Percentiles rank a stretch among this genome's conserved stretches.
These are phyloP conservation scores for Tenthredo scrophulariae DNA, from an alignment of 2,888 invertebrate genomes.

Conservation along the genomic window DNA sequence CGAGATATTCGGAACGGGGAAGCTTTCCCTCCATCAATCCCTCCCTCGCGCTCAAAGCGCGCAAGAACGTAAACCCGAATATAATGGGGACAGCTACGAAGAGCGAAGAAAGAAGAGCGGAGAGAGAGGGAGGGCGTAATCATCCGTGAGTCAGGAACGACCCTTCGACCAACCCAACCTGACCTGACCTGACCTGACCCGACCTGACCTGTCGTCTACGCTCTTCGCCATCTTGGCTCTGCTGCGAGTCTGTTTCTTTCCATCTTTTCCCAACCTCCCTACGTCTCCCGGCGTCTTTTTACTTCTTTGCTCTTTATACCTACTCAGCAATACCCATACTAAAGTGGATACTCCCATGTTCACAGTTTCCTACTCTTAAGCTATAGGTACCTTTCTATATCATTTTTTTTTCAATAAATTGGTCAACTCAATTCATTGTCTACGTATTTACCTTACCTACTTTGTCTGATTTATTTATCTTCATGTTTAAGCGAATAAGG, in stretches of 20 bases:
- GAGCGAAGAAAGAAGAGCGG: neutral
- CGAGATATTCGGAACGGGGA: slow-evolving; percentile 55
- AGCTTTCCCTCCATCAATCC: neutral
- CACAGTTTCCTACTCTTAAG: neutral
- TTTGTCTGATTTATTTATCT: neutral
- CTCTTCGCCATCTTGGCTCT: slow-evolving; percentile 38
- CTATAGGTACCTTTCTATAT: too few relatives aligned
- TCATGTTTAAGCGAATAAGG: neutral
- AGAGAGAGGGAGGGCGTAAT: slow-evolving; percentile 45
- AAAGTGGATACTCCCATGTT: slow-evolving; percentile 28
- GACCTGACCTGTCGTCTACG: neutral
- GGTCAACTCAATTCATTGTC: too few relatives aligned
- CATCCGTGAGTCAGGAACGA: slow-evolving; percentile 50
- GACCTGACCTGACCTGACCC: slow-evolving; percentile 13
- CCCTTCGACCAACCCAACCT: slow-evolving; percentile 41
- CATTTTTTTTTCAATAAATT: too few relatives aligned
- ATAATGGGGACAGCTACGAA: slow-evolving; percentile 50
- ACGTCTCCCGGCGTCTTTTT: slow-evolving; percentile 35
- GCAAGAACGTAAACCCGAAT: slow-evolving; percentile 60
- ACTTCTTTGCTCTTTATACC: neutral
- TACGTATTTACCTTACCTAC: too few relatives aligned
- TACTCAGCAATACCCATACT: neutral
- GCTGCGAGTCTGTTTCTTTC: slow-evolving; percentile 19
- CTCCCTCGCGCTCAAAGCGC: slow-evolving; percentile 42
- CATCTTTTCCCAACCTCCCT: slow-evolving; percentile 37